Evolutionary conservation across 2,797 vertebrate genomes (phyloP), one percentile per base, ranked within the genome.

Genomic region (Huso huso): DNA sequence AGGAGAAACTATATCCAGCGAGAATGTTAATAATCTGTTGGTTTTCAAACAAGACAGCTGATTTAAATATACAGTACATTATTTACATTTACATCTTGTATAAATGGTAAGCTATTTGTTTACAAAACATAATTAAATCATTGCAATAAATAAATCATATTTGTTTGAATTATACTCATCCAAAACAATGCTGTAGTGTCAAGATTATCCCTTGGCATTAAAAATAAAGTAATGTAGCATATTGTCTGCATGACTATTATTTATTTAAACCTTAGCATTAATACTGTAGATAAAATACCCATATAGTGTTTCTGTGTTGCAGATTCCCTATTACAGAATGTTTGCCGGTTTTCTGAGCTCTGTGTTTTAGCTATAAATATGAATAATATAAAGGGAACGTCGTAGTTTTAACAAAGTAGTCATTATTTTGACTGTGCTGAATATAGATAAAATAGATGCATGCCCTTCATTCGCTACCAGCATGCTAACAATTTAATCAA

Each of bases 401-500:
- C 67, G 72, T 1, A 0, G 52, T 73, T 66, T 2, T 18, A 12
- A 77, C 69, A 82, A 85, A 83, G 90, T 84, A 83, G 87, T 91
- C 87, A 89, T 91, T 84, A 84, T 91, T 93, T 89, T 91, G 90
- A 90, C 86, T 79, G 86, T 78, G 79, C 71, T 85, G 85, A 87
- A 81, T 77, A 86, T 87, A 86, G 18, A 18, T 83, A 85, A 23
- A 88, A 85, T 86, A 84, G 82, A 82, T 79, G 81, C 69, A 75
- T 86, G 82, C 85, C 84, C 86, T 84, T 81, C 84, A 82, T 78
- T 84, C 83, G 81, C 84, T 81, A 82, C 86, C 83, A 83, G 83
- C 85, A 81, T 86, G 84, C 83, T 87, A 93, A 91, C 89, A 91
- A 91, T 95, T 97, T 95, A 94, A 98, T 95, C 91, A 93, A 92